Conservation (phyloP, 2,797 vertebrate genomes). For the Platalea minor region DNA sequence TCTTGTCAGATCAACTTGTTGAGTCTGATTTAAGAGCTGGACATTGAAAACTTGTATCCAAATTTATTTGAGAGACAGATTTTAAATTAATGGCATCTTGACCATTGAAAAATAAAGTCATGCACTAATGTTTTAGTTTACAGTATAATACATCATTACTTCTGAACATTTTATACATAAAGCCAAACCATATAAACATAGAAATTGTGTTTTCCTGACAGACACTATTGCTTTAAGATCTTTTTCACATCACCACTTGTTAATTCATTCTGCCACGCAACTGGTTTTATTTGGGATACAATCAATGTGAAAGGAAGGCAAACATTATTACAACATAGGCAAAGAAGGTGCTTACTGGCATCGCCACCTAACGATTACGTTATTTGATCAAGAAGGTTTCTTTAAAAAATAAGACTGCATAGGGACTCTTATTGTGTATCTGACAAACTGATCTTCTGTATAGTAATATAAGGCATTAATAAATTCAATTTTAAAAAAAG, state of each 20-base stretch:
- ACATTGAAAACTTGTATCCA: conserved; percentile 4
- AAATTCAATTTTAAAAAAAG: conserved; percentile 63
- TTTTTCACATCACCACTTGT: conserved; percentile 39
- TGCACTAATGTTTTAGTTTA: conserved; percentile 78
- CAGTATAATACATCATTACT: conserved; percentile 73
- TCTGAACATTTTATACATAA: conserved; percentile 54
- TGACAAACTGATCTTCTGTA: conserved; percentile 62
- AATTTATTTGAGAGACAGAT: conserved; percentile 61
- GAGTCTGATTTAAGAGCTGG: neutral
- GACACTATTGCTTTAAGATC: conserved; percentile 75
- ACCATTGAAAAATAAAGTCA: conserved; percentile 80
- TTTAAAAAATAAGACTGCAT: conserved; percentile 44
- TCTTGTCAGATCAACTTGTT: neutral
- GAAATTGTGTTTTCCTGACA: conserved; percentile 66
- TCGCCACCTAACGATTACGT: conserved; percentile 38
- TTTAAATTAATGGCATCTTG: conserved; percentile 38
- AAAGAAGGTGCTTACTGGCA: conserved; percentile 59
- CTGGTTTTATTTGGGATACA: conserved; percentile 52
- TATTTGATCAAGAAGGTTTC: neutral
- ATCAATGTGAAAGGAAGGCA: conserved; percentile 67
- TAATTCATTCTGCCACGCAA: conserved; percentile 29
- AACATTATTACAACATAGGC: conserved; percentile 57
- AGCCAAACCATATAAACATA: conserved; percentile 71
- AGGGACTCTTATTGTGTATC: conserved; percentile 47
- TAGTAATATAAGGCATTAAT: conserved; percentile 77